phyloP scores from a whole-genome alignment of 37 sponge, comb jelly and placozoan genomes.

The Spongia lamella region DNA sequence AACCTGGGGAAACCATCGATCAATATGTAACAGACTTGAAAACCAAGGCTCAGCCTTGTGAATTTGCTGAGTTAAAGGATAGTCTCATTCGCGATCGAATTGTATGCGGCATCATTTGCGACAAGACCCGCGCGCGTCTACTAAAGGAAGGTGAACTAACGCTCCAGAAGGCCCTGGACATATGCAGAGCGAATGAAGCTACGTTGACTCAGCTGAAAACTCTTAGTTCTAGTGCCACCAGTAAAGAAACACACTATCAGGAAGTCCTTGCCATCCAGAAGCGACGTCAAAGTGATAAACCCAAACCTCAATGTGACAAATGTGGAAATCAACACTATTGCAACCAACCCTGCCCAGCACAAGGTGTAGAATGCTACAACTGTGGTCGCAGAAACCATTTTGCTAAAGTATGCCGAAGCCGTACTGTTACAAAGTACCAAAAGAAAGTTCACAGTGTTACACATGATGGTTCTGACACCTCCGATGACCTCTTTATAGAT shows the following conservation, averaged over 20 bases:
- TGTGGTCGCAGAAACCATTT: slow-evolving; percentile 34
- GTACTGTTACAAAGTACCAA: too few relatives aligned
- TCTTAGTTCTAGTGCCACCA: neutral
- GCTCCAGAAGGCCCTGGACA: slow-evolving; percentile 23
- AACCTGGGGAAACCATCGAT: slow-evolving; percentile 25
- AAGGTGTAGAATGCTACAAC: slow-evolving; percentile 30
- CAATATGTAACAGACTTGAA: slow-evolving; percentile 23
- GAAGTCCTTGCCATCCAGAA: too few relatives aligned
- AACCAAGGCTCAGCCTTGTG: slow-evolving; percentile 18
- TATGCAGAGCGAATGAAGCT: slow-evolving; percentile 32
- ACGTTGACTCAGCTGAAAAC: slow-evolving; percentile 25
- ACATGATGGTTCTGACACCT: too few relatives aligned
- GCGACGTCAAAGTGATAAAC: too few relatives aligned
- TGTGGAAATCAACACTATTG: too few relatives aligned
- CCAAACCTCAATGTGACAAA: too few relatives aligned
- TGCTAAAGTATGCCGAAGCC: slow-evolving; percentile 23
- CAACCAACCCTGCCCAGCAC: slow-evolving; percentile 4
- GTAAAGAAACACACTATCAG: neutral
- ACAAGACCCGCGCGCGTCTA: slow-evolving; percentile 13
- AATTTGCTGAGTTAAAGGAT: slow-evolving; percentile 31
- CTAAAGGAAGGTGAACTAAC: slow-evolving; percentile 14
- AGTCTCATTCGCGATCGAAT: slow-evolving; percentile 34
- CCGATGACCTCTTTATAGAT: too few relatives aligned
- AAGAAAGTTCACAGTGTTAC: too few relatives aligned
- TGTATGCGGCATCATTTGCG: slow-evolving; percentile 22